Evolutionary conservation across 2,888 invertebrate species (phyloP), one percentile per base, ranked within the genome.

Genomic region (Darwinula stevensoni): DNA sequence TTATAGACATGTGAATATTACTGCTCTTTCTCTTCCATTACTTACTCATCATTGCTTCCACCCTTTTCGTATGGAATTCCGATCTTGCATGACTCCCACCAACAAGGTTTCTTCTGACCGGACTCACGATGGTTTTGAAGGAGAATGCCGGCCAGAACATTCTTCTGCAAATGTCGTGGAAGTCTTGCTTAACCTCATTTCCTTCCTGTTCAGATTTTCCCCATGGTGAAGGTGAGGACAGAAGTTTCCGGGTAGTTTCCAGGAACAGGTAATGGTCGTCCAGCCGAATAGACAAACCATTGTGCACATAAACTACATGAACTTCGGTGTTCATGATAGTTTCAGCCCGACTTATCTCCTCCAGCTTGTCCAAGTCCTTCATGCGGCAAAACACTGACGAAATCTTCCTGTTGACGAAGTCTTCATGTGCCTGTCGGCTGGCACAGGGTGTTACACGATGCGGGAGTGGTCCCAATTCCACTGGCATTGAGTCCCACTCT

Each of bases 1-100:
- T 22, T 22, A 22, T 22, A 22, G 22, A 22, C 22, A 22, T 22
- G 22, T 22, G 22, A 22, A 22, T 22, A 22, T 22, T 22, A 22
- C 22, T 22, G 22, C 22, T 22, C 22, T 22, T 22, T 22, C 22
- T 22, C 22, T 22, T 22, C 22, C 22, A 22, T 22, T 22, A 22
- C 22, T 22, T 22, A 22, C 22, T 22, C 22, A 22, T 22, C 22
- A 22, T 22, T 22, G 22, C 22, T 22, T 22, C 22, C 22, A 22
- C 22, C 22, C 22, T 22, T 22, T 22, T 22, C 22, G 22, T 22
- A 22, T 22, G 22, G 22, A 22, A 22, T 22, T 22, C 22, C 22
- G 22, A 22, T 22, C 22, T 22, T 22, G 22, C 22, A 22, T 22
- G 22, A 22, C 22, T 22, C 22, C 22, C 22, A 22, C 22, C 22